Evolutionary conservation across 2,888 invertebrate species (phyloP).

Genomic region (Entomobrya multifasciata): DNA sequence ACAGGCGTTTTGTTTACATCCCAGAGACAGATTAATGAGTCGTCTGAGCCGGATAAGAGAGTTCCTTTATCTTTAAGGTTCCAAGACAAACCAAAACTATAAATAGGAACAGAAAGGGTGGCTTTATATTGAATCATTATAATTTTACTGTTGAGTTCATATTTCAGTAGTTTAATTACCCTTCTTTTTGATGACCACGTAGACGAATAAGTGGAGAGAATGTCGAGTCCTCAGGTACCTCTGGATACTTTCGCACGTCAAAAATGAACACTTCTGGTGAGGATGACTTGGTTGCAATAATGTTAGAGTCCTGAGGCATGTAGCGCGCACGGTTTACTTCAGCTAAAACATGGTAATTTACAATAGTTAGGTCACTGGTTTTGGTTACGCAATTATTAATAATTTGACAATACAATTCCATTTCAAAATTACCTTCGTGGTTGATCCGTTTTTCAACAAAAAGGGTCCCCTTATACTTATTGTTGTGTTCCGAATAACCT

Average conservation of each 20-base stretch:
- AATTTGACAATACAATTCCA: too few species aligned
- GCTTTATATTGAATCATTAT: too few species aligned
- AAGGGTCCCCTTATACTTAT: conserved; percentile 48
- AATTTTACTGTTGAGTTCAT: too few species aligned
- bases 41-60: conserved; percentile 56
- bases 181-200: conserved; percentile 62
- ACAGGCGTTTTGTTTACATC: conserved; percentile 43
- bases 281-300: conserved; percentile 67
- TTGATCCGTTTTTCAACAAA: conserved; percentile 58
- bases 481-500: conserved; percentile 1
- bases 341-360: conserved; percentile 25
- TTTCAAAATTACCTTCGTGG: conserved; percentile 59
- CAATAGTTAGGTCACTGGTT: too few species aligned
- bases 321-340: conserved; percentile 62
- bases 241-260: conserved; percentile 39
- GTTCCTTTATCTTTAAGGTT: conserved; percentile 47
- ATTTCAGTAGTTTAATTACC: too few species aligned
- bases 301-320: conserved; percentile 61
- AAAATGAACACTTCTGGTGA: conserved; percentile 66
- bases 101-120: too few species aligned
- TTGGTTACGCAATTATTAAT: too few species aligned
- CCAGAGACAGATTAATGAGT: conserved; percentile 59
- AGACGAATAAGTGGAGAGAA: conserved; percentile 55
- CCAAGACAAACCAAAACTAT: conserved; percentile 64
- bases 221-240: conserved; percentile 51